These are phyloP conservation scores for Cremastinae sp. DNA, from an alignment of 2,888 invertebrate genomes.

Conservation along the genomic window DNA sequence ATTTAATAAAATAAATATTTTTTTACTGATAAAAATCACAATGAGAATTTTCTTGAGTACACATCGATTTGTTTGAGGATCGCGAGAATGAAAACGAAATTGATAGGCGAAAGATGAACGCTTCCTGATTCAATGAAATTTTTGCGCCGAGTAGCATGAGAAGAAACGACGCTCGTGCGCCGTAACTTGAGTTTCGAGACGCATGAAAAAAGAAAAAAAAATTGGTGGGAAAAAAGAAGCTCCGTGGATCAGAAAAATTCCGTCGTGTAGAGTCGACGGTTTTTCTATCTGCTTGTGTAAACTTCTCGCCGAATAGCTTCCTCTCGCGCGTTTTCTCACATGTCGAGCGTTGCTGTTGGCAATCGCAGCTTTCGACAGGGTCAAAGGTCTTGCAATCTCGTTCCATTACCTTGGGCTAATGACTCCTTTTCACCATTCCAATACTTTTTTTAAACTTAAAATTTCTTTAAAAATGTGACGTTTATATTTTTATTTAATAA, in stretches of 20 bases:
- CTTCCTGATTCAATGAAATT: conserved; percentile 16
- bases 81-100: neutral
- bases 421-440: conserved; percentile 69
- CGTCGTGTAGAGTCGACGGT: conserved; percentile 52
- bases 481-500: no score
- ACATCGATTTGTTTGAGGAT: conserved; percentile 11
- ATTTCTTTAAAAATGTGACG: conserved; percentile 45
- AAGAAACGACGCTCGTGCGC: no score
- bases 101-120: conserved; percentile 4
- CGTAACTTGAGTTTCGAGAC: conserved; percentile 50
- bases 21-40: neutral
- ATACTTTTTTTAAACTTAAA: conserved; percentile 12
- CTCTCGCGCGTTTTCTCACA: neutral
- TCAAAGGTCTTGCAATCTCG: conserved; percentile 71
- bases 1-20: no score
- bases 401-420: conserved; percentile 72
- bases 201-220: conserved; percentile 32
- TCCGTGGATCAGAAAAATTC: conserved; percentile 59
- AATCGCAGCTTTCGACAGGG: conserved; percentile 58
- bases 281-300: conserved; percentile 72
- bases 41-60: neutral
- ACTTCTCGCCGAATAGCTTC: conserved; percentile 65
- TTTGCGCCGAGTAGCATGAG: no score
- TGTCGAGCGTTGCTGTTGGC: conserved; percentile 15
- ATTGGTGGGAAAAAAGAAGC: conserved; percentile 28